phyloP scores from a whole-genome alignment of 2,797 vertebrate genomes.

The Podarcis siculus region DNA sequence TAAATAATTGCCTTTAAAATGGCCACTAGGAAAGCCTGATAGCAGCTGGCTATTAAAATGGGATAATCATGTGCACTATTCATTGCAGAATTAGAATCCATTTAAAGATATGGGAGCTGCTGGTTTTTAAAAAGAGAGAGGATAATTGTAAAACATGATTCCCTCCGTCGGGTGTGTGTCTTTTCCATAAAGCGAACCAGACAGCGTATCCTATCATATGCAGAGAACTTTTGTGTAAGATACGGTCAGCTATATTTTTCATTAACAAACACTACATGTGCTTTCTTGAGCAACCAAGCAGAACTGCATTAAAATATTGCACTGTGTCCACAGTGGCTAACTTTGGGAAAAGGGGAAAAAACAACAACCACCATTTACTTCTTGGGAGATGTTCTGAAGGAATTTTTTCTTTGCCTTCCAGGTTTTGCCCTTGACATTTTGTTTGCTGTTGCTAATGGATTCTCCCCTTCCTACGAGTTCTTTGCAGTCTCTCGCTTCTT shows the following conservation, averaged over 20 bases:
- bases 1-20: not conserved
- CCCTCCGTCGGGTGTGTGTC: too few species aligned
- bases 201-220: not conserved
- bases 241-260: not conserved
- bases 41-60: not conserved
- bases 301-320: not conserved
- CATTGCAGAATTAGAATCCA: not conserved
- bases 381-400: slow-evolving; percentile 20
- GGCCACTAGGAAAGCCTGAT: not conserved
- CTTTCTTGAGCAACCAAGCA: not conserved
- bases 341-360: not conserved
- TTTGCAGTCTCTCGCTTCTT: slow-evolving; percentile 80
- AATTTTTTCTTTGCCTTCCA: slow-evolving; percentile 64
- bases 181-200: not conserved
- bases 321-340: not conserved
- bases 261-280: not conserved
- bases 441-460: slow-evolving; percentile 81
- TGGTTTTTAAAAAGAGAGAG: not conserved
- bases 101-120: not conserved
- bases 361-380: not conserved
- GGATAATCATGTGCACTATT: not conserved
- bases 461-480: slow-evolving; percentile 80
- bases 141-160: not conserved
- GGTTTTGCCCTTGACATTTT: slow-evolving; percentile 82
- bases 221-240: not conserved